These are phyloP conservation scores for Lycocerus yunnanus DNA, from an alignment of 2,888 invertebrate genomes.

Conservation along the genomic window DNA sequence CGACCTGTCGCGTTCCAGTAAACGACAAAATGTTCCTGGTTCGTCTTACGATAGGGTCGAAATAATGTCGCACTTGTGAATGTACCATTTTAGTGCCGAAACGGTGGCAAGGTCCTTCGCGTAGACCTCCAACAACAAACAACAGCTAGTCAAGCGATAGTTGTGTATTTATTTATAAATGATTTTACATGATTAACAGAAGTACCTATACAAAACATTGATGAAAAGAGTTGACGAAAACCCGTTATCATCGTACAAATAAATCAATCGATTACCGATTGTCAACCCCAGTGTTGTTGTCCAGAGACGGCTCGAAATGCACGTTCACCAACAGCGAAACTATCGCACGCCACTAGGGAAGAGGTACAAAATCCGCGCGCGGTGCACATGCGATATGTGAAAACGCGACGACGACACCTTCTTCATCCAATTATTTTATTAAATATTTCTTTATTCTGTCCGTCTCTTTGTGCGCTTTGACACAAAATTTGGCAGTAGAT, in stretches of 20 bases:
- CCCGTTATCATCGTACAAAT: slow-evolving; percentile 31
- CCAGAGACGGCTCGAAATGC: slow-evolving; percentile 31
- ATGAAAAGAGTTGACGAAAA: slow-evolving; percentile 30
- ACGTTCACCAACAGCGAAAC: slow-evolving; percentile 37
- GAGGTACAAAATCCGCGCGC: slow-evolving; percentile 38
- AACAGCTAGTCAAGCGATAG: slow-evolving; percentile 45
- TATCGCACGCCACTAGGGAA: slow-evolving; percentile 35
- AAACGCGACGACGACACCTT: slow-evolving; percentile 47
- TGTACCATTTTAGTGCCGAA: slow-evolving; percentile 26
- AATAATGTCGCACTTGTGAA: slow-evolving; percentile 20
- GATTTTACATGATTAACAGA: slow-evolving; percentile 47
- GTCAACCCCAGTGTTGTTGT: slow-evolving; percentile 42
- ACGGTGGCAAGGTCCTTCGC: slow-evolving; percentile 28
- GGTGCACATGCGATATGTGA: slow-evolving; percentile 52
- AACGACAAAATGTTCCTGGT: slow-evolving; percentile 29
- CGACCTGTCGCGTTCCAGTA: slow-evolving; percentile 32
- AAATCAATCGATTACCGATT: slow-evolving; percentile 42
- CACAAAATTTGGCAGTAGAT: slow-evolving; percentile 34
- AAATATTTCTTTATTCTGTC: slow-evolving; percentile 28
- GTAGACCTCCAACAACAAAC: slow-evolving; percentile 44
- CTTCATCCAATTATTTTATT: slow-evolving; percentile 35
- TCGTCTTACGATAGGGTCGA: slow-evolving; percentile 11
- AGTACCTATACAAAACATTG: slow-evolving; percentile 46
- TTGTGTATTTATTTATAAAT: slow-evolving; percentile 46
- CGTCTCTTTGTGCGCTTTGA: slow-evolving; percentile 41